phyloP scores from a whole-genome alignment of 2,113 vertebrate genomes.

The Patagioenas fasciata region DNA sequence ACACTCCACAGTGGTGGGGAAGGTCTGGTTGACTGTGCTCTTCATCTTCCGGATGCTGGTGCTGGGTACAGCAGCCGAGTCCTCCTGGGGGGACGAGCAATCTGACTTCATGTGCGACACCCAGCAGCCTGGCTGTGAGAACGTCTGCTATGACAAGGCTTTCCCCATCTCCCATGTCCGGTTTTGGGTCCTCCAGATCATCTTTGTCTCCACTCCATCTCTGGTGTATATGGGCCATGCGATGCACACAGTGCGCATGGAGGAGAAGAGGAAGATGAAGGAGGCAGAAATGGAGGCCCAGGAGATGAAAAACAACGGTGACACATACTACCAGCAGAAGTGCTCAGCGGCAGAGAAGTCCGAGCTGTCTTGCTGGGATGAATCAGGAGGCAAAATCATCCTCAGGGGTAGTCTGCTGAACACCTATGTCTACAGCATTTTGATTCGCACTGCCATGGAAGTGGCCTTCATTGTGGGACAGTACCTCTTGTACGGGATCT shows the following conservation, averaged over 20 bases:
- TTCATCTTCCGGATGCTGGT: slow-evolving; percentile 99
- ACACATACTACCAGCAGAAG: slow-evolving; percentile 66
- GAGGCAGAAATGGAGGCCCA: slow-evolving; percentile 70
- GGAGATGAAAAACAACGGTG: slow-evolving; percentile 22
- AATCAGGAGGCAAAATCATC: slow-evolving; percentile 70
- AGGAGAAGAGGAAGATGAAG: slow-evolving; percentile 83
- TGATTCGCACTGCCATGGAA: slow-evolving; percentile 92
- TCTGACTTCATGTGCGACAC: slow-evolving; percentile 95
- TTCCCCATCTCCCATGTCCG: slow-evolving; percentile 98
- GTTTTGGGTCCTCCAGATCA: slow-evolving; percentile 97
- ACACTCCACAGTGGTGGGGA: slow-evolving; percentile 94
- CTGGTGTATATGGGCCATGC: slow-evolving; percentile 96
- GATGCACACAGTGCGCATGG: slow-evolving; percentile 87
- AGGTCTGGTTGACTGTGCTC: slow-evolving; percentile 94
- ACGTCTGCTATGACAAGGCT: slow-evolving; percentile 94
- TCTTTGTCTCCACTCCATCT: slow-evolving; percentile 95
- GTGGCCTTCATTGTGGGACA: slow-evolving; percentile 92
- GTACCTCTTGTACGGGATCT: slow-evolving; percentile 91
- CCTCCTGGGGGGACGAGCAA: slow-evolving; percentile 96
- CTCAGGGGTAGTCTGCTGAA: slow-evolving; percentile 87
- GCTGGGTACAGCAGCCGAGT: slow-evolving; percentile 92
- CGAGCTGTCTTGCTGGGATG: slow-evolving; percentile 69
- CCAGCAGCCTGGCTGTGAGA: slow-evolving; percentile 91
- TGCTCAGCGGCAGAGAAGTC: slow-evolving; percentile 75
- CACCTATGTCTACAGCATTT: slow-evolving; percentile 92